Evolutionary conservation across 1,140 invertebrate genomes (phyloP).

Genomic region (Leptinotarsa defecta): DNA sequence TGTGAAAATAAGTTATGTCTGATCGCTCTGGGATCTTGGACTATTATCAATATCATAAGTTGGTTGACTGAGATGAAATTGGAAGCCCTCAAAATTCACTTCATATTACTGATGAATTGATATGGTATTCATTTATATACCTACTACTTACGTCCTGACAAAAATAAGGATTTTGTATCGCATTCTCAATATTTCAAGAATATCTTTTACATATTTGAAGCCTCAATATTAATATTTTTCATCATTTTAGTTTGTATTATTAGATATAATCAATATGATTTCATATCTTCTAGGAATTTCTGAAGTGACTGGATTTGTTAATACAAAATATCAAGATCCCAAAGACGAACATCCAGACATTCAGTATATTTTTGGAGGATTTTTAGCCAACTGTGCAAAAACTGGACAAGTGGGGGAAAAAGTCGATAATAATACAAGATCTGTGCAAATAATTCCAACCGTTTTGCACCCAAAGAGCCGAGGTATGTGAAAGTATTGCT

Average conservation of each 20-base stretch:
- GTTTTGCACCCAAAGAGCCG: constrained; percentile 80
- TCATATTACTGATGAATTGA: no score
- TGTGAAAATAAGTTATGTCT: no score
- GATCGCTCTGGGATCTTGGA: no score
- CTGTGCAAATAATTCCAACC: constrained; percentile 67
- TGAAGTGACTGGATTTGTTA: constrained; percentile 81
- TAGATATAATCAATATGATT: neutral
- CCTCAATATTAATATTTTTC: neutral
- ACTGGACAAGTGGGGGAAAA: constrained; percentile 83
- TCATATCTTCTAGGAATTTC: constrained; percentile 65
- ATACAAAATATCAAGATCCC: constrained; percentile 78
- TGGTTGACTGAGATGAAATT: no score
- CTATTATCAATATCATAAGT: no score
- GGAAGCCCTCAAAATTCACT: no score
- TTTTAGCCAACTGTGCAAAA: constrained; percentile 78
- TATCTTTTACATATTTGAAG: no score
- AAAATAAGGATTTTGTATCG: no score
- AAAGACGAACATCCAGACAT: constrained; percentile 80
- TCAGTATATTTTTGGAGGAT: constrained; percentile 84
- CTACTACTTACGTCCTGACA: no score
- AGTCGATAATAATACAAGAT: constrained; percentile 63
- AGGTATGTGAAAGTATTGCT: constrained; percentile 60
- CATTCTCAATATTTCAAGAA: no score
- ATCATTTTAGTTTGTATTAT: neutral
- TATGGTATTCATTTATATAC: no score